Conservation (phyloP, 2,797 vertebrate species). For the Cryptoprocta ferox region DNA sequence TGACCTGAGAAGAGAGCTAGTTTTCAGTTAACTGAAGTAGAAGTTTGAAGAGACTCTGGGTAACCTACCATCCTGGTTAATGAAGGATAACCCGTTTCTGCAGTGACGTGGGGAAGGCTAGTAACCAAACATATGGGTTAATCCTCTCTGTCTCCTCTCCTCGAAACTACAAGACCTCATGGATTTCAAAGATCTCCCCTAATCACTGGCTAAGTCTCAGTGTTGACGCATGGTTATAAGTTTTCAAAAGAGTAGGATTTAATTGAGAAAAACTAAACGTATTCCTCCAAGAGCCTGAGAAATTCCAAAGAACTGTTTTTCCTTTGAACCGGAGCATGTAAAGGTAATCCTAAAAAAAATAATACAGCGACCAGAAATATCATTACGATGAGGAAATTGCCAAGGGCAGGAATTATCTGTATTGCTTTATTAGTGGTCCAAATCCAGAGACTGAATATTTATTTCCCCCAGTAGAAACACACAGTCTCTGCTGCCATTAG, state of each 20-base stretch:
- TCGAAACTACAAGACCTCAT: not conserved
- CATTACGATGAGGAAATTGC: not conserved
- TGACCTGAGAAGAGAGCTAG: not conserved
- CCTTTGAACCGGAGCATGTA: not conserved
- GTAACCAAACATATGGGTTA: rapidly evolving
- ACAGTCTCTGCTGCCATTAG: not conserved
- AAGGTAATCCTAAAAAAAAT: not conserved
- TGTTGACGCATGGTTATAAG: not conserved
- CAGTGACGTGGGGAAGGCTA: not conserved
- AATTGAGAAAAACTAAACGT: not conserved
- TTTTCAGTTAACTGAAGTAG: not conserved
- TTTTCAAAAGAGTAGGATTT: not conserved
- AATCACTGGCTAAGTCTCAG: not conserved
- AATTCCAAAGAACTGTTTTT: not conserved
- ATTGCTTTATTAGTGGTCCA: not conserved
- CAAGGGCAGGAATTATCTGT: rapidly evolving
- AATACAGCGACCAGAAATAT: not conserved
- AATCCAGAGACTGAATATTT: not conserved
- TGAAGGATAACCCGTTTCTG: not conserved
- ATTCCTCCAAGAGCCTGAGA: not conserved
- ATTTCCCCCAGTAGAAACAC: not conserved
- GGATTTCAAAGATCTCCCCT: not conserved
- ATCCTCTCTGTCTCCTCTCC: not conserved
- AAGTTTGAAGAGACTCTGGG: not conserved
- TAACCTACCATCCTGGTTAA: not conserved